Percentiles rank a stretch among this genome's conserved stretches.
Conservation (phyloP, 1,140 invertebrate genomes). For the Diachasma alloeum region DNA sequence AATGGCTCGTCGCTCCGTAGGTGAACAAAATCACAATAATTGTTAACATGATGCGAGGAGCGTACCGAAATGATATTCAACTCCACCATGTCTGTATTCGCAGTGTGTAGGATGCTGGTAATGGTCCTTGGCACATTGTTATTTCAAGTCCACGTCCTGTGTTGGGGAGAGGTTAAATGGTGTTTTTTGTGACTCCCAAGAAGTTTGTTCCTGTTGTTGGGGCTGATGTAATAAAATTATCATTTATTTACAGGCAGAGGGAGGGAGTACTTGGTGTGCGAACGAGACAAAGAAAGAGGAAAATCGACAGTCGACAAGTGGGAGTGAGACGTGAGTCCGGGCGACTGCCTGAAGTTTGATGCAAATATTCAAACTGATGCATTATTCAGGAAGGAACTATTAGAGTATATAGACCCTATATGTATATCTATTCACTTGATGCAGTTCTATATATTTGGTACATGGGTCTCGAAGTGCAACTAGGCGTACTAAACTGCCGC, state of each 20-base stretch:
- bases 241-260: constrained; percentile 50
- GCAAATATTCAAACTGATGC: constrained; percentile 57
- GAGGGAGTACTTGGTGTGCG: constrained; percentile 22
- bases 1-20: no score
- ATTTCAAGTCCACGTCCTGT: constrained; percentile 42
- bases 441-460: constrained; percentile 28
- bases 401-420: constrained; percentile 45
- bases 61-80: background rate
- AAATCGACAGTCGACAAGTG: constrained; percentile 11
- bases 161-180: constrained; percentile 44
- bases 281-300: constrained; percentile 11
- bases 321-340: constrained; percentile 32
- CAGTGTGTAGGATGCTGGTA: constrained; percentile 3
- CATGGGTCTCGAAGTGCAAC: constrained; percentile 42
- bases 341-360: constrained; percentile 56
- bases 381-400: constrained; percentile 60
- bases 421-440: constrained; percentile 31
- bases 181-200: constrained; percentile 45
- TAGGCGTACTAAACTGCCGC: constrained; percentile 47
- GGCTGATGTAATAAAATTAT: constrained; percentile 52
- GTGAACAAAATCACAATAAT: background rate
- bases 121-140: constrained; percentile 42
- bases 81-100: background rate
- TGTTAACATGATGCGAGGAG: background rate
- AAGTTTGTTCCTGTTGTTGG: constrained; percentile 38